Evolutionary conservation across 2,797 vertebrate species (phyloP), one percentile per base, ranked within the genome.

Genomic region (Chaenodraco wilsoni): DNA sequence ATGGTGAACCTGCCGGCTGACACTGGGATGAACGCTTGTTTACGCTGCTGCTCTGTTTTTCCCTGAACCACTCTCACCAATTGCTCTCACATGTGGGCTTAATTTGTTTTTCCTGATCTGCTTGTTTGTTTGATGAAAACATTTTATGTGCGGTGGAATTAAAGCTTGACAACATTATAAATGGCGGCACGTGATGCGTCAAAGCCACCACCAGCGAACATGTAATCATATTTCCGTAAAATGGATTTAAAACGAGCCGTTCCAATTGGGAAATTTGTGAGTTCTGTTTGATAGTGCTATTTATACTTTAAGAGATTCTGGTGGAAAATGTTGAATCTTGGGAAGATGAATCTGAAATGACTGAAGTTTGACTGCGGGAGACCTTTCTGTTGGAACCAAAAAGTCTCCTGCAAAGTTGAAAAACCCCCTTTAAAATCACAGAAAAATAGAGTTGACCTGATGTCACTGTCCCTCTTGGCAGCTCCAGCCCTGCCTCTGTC

Each of bases 21-120:
- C 78, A 71, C 69, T 63, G 62, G 1, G 19, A 66, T 81, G 76
- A 83, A 51, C 65, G 50, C 79, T 81, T 91, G 87, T 92, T 93
- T 89, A 82, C 15, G 62, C 75, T 88, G 78, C 84, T 88, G 72
- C 72, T 86, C 84, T 79, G 64, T 82, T 74, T 84, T 86, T 83
- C 75, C 72, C 56, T 73, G 70, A 79, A 88, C 73, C 68, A 79
- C 74, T 85, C 62, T 81, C 58, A 51, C 77, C 82, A 91, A 92
- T 93, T 92, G 88, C 90, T 92, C 84, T 94, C 92, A 93, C 93
- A 90, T 93, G 93, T 81, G 68, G 64, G 23, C 67, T 69, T 92
- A 91, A 94, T 94, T 93, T 91, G 92, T 94, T 94, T 94, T 67
- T 93, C 82, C 88, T 70, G 78, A 78, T 87, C 75, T 72, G 78